phyloP scores from a whole-genome alignment of 2,797 vertebrate genomes.

The Melanotaenia parkinsoni region DNA sequence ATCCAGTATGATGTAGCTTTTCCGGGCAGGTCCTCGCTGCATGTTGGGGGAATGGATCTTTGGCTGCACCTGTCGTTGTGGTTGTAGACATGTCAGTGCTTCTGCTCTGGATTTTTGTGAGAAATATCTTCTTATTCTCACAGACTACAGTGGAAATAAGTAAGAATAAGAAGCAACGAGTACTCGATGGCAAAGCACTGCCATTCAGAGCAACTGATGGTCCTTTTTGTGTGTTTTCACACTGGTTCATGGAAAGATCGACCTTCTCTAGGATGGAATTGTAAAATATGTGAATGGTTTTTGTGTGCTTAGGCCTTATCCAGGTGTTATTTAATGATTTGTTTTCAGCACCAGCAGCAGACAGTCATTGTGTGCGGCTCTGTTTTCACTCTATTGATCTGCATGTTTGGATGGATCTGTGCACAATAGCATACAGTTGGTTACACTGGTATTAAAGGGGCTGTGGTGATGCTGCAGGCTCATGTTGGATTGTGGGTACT shows the following conservation, averaged over 20 bases:
- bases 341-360: neutral
- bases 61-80: neutral
- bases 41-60: too few species aligned
- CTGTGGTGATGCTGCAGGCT: slow-evolving; percentile 14
- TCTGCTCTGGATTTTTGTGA: neutral
- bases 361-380: slow-evolving; percentile 6
- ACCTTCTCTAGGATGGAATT: neutral
- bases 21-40: too few species aligned
- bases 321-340: slow-evolving; percentile 4
- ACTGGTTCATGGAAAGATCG: neutral
- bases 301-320: neutral
- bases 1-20: neutral
- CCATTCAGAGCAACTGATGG: neutral
- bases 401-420: slow-evolving; percentile 21
- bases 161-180: neutral
- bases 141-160: neutral
- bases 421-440: slow-evolving; percentile 12
- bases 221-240: neutral
- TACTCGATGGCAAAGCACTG: neutral
- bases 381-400: slow-evolving; percentile 21
- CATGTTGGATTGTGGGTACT: slow-evolving; percentile 35
- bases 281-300: neutral
- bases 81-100: neutral
- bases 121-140: neutral
- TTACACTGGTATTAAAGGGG: neutral